A percentile compares a stretch with the other conserved stretches of the same genome.
These are phyloP conservation scores for Danaus chrysippus DNA, from an alignment of 2,888 invertebrate genomes.

Conservation along the genomic window DNA sequence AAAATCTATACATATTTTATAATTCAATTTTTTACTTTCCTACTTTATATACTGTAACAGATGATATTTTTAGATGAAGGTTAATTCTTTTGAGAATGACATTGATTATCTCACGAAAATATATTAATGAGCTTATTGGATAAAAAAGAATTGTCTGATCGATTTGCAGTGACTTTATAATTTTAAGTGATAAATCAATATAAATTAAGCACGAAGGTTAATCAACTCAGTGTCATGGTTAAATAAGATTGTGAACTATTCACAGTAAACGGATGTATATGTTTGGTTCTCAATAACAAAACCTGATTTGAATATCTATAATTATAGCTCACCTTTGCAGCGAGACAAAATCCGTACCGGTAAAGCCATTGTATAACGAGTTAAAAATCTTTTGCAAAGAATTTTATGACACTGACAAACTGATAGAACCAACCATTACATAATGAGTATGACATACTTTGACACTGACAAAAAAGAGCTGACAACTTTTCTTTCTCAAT, in stretches of 20 bases:
- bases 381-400: conserved; percentile 41
- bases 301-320: conserved; percentile 21
- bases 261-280: conserved; percentile 14
- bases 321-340: conserved; percentile 72
- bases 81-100: conserved; percentile 53
- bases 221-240: conserved; percentile 31
- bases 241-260: conserved; percentile 18
- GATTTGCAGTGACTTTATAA: neutral
- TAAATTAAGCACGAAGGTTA: conserved; percentile 3
- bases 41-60: conserved; percentile 32
- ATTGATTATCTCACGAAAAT: conserved; percentile 37
- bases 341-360: conserved; percentile 78
- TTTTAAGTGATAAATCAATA: neutral
- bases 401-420: conserved; percentile 63
- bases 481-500: neutral
- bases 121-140: neutral
- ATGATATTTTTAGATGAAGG: conserved; percentile 72
- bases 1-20: conserved; percentile 4
- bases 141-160: neutral
- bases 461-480: neutral
- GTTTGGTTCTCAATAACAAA: neutral
- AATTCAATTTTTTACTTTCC: conserved; percentile 21
- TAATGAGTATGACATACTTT: conserved; percentile 35
- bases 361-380: conserved; percentile 75
- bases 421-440: conserved; percentile 53